Evolutionary conservation across 2,888 invertebrate genomes (phyloP), one percentile per base, ranked within the genome.

Genomic region (Calliscelio sp.): DNA sequence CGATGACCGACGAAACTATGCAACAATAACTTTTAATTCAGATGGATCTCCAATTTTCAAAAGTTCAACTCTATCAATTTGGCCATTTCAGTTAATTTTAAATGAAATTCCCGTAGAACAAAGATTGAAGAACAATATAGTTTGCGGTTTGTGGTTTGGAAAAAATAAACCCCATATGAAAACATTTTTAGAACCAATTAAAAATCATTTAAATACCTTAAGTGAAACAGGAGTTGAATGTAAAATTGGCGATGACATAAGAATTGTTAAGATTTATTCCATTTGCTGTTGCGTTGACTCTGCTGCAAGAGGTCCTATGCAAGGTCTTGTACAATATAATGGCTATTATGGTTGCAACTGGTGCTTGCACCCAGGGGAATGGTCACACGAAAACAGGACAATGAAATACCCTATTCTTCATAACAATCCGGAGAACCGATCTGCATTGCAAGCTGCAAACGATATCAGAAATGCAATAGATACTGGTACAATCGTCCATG

Each of bases 21-120:
- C 59, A 3, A 79, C 85, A 6, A 2, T 73, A 16, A 68, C 20
- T 18, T 77, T 84, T 14, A 84, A 84, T 18, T 81, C 79, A 14
- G 53, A 55, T 20, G 53, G 53, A 3, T 55, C 53, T 2, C 53
- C 53, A 8, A 16, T 55, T n/a, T 55, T 55, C 20, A 18, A 55
- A 16, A 28, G 53, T 28, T 28, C 53, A 16, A n/a, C 25, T 8
- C 20, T 55, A 28, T 55, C 22, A 11, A 49, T 49, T 24, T 49
- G 49, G 49, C 49, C 49, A 4, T 35, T 32, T 20, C 57, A 57
- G 35, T 2, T 20, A 5, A 57, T 35, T 2, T 11, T 35, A 1
- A 57, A 35, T 18, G 57, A 57, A 35, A 18, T 57, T 8, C 57
- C 35, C 0, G 18, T 35, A 11, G 20, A 20, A 8, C 7, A 35